These are phyloP conservation scores for Nicator chloris DNA, from an alignment of 2,113 vertebrate genomes.

Conservation along the genomic window DNA sequence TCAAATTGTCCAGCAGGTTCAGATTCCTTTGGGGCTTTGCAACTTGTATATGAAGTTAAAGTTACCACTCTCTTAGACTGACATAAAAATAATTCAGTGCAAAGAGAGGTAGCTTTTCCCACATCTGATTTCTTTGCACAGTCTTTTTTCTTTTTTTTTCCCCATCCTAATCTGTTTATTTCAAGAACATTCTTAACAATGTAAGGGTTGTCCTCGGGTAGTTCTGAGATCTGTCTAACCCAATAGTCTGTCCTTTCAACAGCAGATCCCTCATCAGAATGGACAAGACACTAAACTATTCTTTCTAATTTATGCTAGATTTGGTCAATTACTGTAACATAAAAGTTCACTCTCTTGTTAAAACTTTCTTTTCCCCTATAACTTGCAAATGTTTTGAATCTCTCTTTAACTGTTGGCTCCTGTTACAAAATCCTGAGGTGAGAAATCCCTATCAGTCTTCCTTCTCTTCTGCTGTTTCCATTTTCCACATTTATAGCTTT, in stretches of 20 bases:
- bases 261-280: neutral
- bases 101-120: neutral
- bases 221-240: neutral
- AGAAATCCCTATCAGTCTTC: neutral
- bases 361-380: neutral
- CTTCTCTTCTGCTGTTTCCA: neutral
- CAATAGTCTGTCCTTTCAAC: neutral
- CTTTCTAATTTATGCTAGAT: neutral
- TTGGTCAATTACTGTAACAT: neutral
- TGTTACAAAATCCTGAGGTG: neutral
- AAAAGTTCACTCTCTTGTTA: neutral
- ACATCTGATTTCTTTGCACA: neutral
- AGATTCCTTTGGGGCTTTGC: neutral
- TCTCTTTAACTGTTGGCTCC: neutral
- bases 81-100: neutral
- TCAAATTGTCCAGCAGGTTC: neutral
- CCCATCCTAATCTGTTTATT: neutral
- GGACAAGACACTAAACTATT: neutral
- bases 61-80: neutral
- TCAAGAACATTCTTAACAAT: neutral
- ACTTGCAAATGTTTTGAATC: neutral
- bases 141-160: accelerated
- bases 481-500: neutral
- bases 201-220: neutral
- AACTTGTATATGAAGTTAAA: neutral